Conservation (phyloP, 2,113 vertebrate species). For the Empidonax alnorum region DNA sequence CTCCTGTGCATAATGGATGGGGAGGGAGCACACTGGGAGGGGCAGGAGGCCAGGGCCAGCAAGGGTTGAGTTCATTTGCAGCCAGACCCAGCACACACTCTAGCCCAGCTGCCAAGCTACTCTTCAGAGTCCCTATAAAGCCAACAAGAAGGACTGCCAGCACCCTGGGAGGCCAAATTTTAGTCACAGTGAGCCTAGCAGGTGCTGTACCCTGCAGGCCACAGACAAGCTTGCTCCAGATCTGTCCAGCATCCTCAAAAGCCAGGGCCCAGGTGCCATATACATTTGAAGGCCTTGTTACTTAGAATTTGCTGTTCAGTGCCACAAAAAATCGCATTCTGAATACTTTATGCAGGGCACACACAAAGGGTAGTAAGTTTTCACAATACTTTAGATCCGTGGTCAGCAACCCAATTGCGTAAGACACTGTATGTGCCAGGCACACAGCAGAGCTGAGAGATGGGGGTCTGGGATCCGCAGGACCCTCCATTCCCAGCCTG, state of each 20-base stretch:
- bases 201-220: neutral
- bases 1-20: fast-evolving
- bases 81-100: neutral
- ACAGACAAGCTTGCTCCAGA: neutral
- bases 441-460: neutral
- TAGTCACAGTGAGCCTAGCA: neutral
- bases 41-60: neutral
- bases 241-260: neutral
- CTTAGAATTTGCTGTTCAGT: neutral
- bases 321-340: neutral
- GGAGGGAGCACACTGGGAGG: neutral
- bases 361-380: fast-evolving
- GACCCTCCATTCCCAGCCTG: neutral
- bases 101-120: neutral
- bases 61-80: fast-evolving
- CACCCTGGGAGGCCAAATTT: neutral
- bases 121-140: neutral
- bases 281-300: fast-evolving
- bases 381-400: neutral
- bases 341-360: neutral
- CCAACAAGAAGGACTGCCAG: neutral
- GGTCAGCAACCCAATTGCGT: fast-evolving
- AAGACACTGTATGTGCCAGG: fast-evolving
- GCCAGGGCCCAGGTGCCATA: neutral
- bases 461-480: neutral